Conservation (phyloP, 2,888 invertebrate species). For the Aproaerema taeniolella region DNA sequence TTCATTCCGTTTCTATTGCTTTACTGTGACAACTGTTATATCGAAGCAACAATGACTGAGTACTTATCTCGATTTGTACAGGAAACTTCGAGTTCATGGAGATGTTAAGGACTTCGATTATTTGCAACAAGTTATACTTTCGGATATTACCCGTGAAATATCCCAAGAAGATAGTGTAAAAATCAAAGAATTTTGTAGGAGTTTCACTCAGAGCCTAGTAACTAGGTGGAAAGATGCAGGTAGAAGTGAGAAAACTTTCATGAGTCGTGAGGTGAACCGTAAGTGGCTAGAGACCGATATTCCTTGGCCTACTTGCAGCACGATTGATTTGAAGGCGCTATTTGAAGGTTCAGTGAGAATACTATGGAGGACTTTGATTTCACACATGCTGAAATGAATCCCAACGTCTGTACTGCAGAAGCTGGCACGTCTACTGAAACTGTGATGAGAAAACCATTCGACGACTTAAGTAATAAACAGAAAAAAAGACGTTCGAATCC, state of each 20-base stretch:
- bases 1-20: too few relatives aligned
- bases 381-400: background rate
- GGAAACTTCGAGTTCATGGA: background rate
- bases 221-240: background rate
- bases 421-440: background rate
- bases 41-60: too few relatives aligned
- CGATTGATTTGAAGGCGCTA: background rate
- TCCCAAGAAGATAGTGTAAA: background rate
- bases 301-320: background rate
- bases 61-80: background rate
- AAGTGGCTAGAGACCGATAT: background rate
- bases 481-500: slow-evolving; percentile 4
- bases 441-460: background rate
- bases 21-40: too few relatives aligned
- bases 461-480: slow-evolving; percentile 4
- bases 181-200: background rate
- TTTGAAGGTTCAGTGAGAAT: background rate
- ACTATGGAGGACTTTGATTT: background rate
- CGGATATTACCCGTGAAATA: background rate
- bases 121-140: background rate
- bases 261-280: background rate
- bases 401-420: background rate
- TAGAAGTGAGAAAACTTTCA: background rate
- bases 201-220: background rate
- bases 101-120: background rate